Base-by-base conservation (phyloP, 2,113 vertebrate genomes). In the Cynoglossus semilaevis region DNA sequence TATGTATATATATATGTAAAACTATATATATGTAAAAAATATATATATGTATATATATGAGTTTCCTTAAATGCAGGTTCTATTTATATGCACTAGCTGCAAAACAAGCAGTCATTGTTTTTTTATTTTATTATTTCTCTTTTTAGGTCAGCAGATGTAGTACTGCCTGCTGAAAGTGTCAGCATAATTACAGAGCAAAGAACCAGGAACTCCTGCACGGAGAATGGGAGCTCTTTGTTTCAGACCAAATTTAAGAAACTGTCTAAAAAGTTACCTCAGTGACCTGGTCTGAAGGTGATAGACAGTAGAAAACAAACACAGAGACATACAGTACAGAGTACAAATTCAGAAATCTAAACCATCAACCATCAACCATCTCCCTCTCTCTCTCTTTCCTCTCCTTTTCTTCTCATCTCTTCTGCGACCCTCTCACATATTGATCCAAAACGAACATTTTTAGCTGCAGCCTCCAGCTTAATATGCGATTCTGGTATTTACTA, bases 361-460 rank as follows among this genome's bases (percentile, higher is more conserved):
- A n/a, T n/a, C 72, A 74, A 56, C 67, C 70, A 36, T 69, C 15
- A 57, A 45, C 49, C 48, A 6, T 19, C 57, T 72, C 13, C 59
- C 16, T 52, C 41, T 15, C 43, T 50, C 52, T 64, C 3, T 29
- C 22, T 29, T 29, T 50, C 36, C 51, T 17, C 17, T 34, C 0
- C 41, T 75, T 56, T 59, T 67, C 43, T 18, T 67, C 22, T 40
- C n/a, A 5, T 64, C 58, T 58, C 58, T 65, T 46, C 48, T 58
- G 18, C 49, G 38, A 19, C 67, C 76, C 36, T 63, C 15, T 68
- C 58, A 51, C 43, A 46, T 79, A 82, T 76, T 48, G 79, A 84
- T 79, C 63, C 51, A 63, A 51, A 70, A 74, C 56, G 42, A 11
- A 12, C 48, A 54, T 62, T 75, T 77, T 79, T 77, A 74, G 67